Evolutionary conservation across 1,140 invertebrate genomes (phyloP).

Genomic region (Eupristina koningsbergeri): DNA sequence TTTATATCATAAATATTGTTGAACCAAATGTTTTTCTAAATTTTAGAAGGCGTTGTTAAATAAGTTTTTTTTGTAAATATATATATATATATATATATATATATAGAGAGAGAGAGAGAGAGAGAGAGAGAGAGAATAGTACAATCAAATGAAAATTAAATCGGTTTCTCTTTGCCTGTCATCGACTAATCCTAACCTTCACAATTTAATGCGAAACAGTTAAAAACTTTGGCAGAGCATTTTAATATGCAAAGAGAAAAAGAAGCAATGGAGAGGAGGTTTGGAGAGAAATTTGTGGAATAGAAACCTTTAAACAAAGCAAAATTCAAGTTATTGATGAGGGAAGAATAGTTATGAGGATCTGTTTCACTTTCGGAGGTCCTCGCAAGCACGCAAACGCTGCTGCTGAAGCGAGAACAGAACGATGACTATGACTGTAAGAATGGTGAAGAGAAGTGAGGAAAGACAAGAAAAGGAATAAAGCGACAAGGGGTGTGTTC

Average conservation of each 20-base stretch:
- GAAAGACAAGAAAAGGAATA: slow-evolving; percentile 22
- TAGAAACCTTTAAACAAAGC: background rate
- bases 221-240: background rate
- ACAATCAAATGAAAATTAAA: background rate
- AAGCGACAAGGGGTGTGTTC: background rate
- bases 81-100: too few species aligned
- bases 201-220: background rate
- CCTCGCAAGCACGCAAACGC: background rate
- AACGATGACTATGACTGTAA: background rate
- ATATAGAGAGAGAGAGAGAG: too few species aligned
- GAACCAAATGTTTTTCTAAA: too few species aligned
- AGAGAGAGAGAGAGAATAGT: too few species aligned
- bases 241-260: background rate
- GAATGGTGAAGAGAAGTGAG: slow-evolving; percentile 1
- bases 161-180: background rate
- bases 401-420: background rate
- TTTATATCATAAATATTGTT: too few species aligned
- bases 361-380: background rate
- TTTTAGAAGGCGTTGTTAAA: too few species aligned
- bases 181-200: background rate
- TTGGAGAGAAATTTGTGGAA: slow-evolving; percentile 42
- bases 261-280: background rate
- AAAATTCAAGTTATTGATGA: background rate
- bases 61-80: too few species aligned
- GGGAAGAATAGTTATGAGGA: background rate